Conservation (phyloP, 2,113 vertebrate genomes). For the Phyllopteryx taeniolatus region DNA sequence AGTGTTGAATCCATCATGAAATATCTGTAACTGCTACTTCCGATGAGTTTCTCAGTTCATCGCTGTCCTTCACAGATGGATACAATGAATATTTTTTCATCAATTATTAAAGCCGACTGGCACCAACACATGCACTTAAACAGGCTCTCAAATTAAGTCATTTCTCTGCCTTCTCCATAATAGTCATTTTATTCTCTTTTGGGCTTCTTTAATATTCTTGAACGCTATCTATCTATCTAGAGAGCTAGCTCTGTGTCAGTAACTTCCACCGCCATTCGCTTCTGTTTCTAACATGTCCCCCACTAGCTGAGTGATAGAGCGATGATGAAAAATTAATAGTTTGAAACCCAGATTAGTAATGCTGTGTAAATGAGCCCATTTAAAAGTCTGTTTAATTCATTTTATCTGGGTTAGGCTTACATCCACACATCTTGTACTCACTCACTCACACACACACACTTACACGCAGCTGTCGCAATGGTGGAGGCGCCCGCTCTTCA, state of each 20-base stretch:
- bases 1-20: no score
- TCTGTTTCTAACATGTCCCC: constrained; percentile 35
- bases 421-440: constrained; percentile 28
- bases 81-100: no score
- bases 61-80: no score
- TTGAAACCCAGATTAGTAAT: constrained; percentile 64
- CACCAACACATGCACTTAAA: no score
- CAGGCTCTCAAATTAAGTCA: no score
- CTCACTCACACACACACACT: constrained; percentile 11
- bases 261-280: constrained; percentile 5
- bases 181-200: no score
- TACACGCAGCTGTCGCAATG: constrained; percentile 18
- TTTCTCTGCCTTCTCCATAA: no score
- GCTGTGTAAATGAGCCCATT: constrained; percentile 72
- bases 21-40: no score
- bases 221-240: not conserved
- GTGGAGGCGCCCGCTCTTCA: constrained; percentile 30
- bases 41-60: no score
- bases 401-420: constrained; percentile 67
- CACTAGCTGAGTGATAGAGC: constrained; percentile 51
- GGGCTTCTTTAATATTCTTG: not conserved
- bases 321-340: constrained; percentile 67
- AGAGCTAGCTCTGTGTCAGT: not conserved
- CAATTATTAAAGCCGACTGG: no score
- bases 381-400: constrained; percentile 74